Evolutionary conservation across 2,888 invertebrate species (phyloP).

Genomic region (Drosophila yooni): DNA sequence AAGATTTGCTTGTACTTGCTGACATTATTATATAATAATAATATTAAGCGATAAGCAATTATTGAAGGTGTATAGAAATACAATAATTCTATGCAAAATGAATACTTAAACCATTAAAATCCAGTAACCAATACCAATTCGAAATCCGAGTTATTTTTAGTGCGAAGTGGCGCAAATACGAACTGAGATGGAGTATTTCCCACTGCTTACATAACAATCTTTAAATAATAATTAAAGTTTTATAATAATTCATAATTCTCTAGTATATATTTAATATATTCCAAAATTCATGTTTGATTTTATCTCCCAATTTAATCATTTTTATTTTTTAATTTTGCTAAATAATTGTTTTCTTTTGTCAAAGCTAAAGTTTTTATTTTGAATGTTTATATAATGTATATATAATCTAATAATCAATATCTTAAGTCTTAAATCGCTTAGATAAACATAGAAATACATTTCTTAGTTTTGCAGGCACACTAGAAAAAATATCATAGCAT

Average conservation of each 20-base stretch:
- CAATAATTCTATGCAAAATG: too few relatives aligned
- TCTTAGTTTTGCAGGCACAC: background rate
- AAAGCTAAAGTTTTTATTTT: background rate
- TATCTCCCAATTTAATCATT: background rate
- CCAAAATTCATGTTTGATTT: background rate
- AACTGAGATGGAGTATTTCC: background rate
- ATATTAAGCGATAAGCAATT: background rate
- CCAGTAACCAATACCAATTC: background rate
- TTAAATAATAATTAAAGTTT: background rate
- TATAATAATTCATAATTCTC: background rate
- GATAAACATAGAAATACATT: background rate
- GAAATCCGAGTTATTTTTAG: too few relatives aligned
- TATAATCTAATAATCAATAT: background rate
- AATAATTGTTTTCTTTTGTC: background rate
- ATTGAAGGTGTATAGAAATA: too few relatives aligned
- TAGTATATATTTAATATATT: background rate
- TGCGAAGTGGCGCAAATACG: background rate
- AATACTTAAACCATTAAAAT: background rate
- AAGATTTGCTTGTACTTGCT: background rate
- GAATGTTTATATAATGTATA: background rate
- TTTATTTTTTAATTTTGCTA: background rate
- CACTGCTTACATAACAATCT: background rate
- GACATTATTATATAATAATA: background rate
- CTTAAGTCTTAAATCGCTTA: background rate
- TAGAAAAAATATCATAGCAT: constrained; percentile 32